These are phyloP conservation scores for Canis aureus DNA, from an alignment of 2,113 vertebrate genomes.

Conservation along the genomic window DNA sequence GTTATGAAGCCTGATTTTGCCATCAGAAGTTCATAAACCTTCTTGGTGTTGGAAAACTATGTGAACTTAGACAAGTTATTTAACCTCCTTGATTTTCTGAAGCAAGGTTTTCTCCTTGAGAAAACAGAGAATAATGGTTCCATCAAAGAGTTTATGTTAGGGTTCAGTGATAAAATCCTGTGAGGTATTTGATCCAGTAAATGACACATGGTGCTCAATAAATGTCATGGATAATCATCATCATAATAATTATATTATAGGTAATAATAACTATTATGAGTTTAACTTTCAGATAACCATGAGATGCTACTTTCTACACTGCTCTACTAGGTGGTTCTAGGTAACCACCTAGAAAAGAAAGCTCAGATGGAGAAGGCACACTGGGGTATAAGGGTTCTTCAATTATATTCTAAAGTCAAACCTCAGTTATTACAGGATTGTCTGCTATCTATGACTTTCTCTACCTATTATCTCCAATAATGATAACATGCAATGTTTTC, in stretches of 20 bases:
- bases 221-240: neutral
- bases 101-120: neutral
- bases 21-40: neutral
- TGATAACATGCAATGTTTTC: neutral
- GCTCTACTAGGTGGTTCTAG: neutral
- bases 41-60: constrained; percentile 7
- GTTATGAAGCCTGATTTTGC: neutral
- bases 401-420: constrained; percentile 6
- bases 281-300: constrained; percentile 35
- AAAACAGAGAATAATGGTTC: neutral
- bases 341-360: constrained; percentile 26
- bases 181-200: neutral
- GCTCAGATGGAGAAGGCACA: neutral
- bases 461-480: neutral
- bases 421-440: neutral
- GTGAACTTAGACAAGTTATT: neutral
- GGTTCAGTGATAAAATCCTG: neutral
- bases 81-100: neutral
- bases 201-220: neutral
- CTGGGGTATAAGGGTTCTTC: neutral
- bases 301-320: neutral
- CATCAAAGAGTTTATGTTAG: neutral
- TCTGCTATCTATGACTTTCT: neutral
- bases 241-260: neutral
- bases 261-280: neutral